phyloP scores from a whole-genome alignment of 2,113 vertebrate species.

The Bufo bufo region DNA sequence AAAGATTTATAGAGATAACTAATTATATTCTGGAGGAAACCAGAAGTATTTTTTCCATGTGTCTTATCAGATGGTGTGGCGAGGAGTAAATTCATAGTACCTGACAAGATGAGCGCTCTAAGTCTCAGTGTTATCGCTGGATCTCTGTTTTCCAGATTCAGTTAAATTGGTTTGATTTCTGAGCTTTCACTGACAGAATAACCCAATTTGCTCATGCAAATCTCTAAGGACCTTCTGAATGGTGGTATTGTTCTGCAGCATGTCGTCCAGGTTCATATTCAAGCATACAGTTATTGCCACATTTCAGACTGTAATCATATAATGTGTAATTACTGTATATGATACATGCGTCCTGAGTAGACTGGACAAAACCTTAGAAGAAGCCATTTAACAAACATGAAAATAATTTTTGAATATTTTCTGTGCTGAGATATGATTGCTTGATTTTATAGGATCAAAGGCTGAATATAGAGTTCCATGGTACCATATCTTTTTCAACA shows the following conservation, averaged over 20 bases:
- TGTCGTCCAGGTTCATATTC: neutral
- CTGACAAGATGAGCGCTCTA: constrained; percentile 76
- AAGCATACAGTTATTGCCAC: neutral
- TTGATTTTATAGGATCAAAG: too few species aligned
- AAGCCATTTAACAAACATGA: too few species aligned
- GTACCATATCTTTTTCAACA: too few species aligned
- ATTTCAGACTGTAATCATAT: too few species aligned
- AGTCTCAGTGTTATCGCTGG: constrained; percentile 79
- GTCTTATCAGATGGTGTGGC: constrained; percentile 88
- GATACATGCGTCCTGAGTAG: too few species aligned
- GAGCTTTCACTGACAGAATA: constrained; percentile 75
- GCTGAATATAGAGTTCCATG: too few species aligned
- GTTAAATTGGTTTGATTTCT: constrained; percentile 83
- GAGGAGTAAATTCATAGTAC: constrained; percentile 76
- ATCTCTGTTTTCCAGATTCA: constrained; percentile 84
- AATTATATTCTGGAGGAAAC: constrained; percentile 86
- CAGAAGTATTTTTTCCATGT: constrained; percentile 83
- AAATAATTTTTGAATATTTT: too few species aligned
- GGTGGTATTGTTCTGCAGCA: neutral
- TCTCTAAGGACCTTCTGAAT: constrained; percentile 55
- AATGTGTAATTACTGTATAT: too few species aligned
- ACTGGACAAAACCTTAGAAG: too few species aligned
- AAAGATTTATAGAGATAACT: constrained; percentile 80
- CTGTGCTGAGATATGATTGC: too few species aligned
- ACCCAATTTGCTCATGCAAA: constrained; percentile 74